Evolutionary conservation across 2,888 invertebrate species (phyloP), one percentile per base, ranked within the genome.

Genomic region (Macrophya annulata): DNA sequence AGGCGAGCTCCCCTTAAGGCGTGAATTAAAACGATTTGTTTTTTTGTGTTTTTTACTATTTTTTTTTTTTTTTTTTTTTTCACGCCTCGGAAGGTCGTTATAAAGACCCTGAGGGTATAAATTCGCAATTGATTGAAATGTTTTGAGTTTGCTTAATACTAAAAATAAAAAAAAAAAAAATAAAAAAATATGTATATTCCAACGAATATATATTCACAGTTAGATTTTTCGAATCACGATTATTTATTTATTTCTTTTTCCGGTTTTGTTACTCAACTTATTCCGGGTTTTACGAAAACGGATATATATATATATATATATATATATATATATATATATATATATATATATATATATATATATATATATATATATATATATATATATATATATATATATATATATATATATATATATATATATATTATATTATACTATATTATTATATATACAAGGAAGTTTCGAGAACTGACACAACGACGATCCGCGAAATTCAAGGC

Each of bases 281-380:
- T 55, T 55, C 55, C 55, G 55, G n/a, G 55, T 55, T 55, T 55
- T 55, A 55, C 55, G 55, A n/a, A 55, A 55, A n/a, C 8, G 55
- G n/a, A 55, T 55, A 55, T n/a, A 51, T 51, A n/a, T 31, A 31
- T 31, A 31, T 31, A n/a, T 31, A 31, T 31, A 3, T 31, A 31
- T 31, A 31, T 1, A n/a, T 31, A 31, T 31, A n/a, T 2, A 31
- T 31, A 3, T 55, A n/a, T 55, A 55, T 31, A 31, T 3, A n/a
- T 31, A 31, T 31, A 31, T 31, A n/a, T 31, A 31, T 31, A 3
- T 31, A 31, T 31, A 31, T 1, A n/a, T 31, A 31, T 31, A n/a
- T 2, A 31, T 31, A 3, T 55, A n/a, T 55, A 55, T 31, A 31
- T 3, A n/a, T 31, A 31, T 31, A 31, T 31, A n/a, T 31, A 31